Base-by-base conservation (phyloP, 1,140 invertebrate genomes). In the Stegodyphus dumicola region DNA sequence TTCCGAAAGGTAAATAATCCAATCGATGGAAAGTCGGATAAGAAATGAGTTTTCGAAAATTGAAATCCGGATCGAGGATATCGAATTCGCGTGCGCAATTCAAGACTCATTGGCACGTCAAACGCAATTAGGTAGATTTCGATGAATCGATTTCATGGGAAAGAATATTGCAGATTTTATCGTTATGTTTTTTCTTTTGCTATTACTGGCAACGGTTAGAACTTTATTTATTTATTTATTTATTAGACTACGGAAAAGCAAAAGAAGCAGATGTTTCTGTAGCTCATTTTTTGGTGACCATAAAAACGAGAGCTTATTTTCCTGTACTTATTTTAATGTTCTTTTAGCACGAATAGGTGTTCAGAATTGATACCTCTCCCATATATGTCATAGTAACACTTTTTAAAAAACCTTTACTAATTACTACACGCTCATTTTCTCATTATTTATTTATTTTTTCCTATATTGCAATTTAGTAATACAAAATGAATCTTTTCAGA, bases 1-100 rank as follows among this genome's bases (percentile, higher is more conserved):
- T 60, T 60, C 52, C 17, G 54, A 17, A 74, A 74, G 79, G 70
- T 66, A 83, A 83, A 83, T 83, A 83, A 74, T 70, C 79, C 71
- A 52, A 53, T 74, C 79, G 79, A 83, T 83, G 13, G 10, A 7
- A 13, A 17, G 13, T 17, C 17, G 73, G 81, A 85, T 85, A 76
- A 85, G 81, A 69, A 77, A 85, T 85, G 65, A 64, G 73, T 85
- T 76, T 85, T 56, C 17, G 81, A 85, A 85, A 85, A 85, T 85
- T 85, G 81, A 85, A 85, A 85, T 85, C 74, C 64, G 73, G 64
- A 85, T 52, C 49, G 18, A 52, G 52, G 65, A 67, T 33, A 33
- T 67, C 65, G 17, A 65, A 17, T 33, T 56, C 33, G 7, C 18
- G 56, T 7, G 11, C 60, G 81, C 73, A 85, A 85, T 85, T 60